Evolutionary conservation across 1,140 invertebrate genomes (phyloP).

Genomic region (Oncopodura yosiiana): DNA sequence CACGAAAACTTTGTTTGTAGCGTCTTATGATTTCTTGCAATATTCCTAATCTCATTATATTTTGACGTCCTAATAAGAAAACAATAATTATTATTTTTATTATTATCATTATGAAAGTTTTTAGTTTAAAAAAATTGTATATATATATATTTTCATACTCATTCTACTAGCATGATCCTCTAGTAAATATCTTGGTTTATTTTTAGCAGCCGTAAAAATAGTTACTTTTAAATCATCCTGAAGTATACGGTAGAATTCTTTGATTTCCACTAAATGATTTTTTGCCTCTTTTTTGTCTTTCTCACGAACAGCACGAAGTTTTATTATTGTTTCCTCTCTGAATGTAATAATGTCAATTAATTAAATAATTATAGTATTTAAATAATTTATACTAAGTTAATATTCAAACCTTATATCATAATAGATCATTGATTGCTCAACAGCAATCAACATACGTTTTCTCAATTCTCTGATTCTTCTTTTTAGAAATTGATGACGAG

Average conservation of each 20-base stretch:
- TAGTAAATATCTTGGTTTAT: neutral
- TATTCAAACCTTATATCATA: neutral
- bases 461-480: neutral
- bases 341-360: neutral
- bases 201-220: neutral
- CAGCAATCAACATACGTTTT: neutral
- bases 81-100: neutral
- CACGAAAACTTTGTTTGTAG: neutral
- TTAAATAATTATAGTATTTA: neutral
- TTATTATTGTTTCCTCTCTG: constrained; percentile 4
- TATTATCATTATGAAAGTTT: neutral
- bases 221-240: constrained; percentile 5
- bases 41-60: neutral
- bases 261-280: constrained; percentile 4
- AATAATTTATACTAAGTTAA: neutral
- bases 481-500: neutral
- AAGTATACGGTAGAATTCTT: neutral
- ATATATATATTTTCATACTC: neutral
- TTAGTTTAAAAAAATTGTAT: neutral
- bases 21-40: neutral
- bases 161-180: neutral
- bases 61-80: neutral
- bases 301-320: neutral
- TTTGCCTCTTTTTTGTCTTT: constrained; percentile 8
- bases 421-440: neutral